Evolutionary conservation across 2,113 vertebrate genomes (phyloP).

Genomic region (Acanthisitta chloris): DNA sequence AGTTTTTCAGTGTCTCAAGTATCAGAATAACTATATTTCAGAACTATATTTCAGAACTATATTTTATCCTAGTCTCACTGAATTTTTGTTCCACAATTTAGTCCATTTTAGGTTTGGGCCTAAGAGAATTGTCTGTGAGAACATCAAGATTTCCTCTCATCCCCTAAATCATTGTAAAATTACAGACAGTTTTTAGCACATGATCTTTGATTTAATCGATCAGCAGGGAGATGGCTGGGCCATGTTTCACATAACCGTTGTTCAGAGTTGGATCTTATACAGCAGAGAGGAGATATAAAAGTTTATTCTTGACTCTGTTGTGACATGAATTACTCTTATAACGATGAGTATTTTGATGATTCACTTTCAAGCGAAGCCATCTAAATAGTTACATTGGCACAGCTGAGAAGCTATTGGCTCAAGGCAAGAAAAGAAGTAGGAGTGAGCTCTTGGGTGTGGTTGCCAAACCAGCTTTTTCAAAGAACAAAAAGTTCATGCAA

Average conservation of each 20-base stretch:
- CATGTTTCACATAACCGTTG: background rate
- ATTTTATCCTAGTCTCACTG: fast-evolving
- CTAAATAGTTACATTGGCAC: background rate
- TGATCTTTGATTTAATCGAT: background rate
- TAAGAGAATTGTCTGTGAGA: background rate
- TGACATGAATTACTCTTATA: background rate
- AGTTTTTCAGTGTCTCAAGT: background rate
- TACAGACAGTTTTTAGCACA: background rate
- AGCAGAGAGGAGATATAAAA: background rate
- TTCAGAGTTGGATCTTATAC: background rate
- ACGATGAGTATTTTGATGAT: background rate
- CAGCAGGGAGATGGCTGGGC: background rate
- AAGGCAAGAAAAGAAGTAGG: background rate
- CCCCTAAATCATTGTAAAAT: background rate
- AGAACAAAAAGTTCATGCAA: background rate
- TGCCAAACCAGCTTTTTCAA: background rate
- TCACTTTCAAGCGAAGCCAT: background rate
- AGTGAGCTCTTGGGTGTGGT: background rate
- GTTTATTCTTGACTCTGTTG: background rate
- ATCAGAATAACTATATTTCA: background rate
- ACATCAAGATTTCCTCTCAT: background rate
- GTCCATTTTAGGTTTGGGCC: background rate
- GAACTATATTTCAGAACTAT: background rate
- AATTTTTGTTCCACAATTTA: background rate
- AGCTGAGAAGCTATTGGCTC: background rate